Percentiles rank a stretch among this genome's conserved stretches.
Conservation (phyloP, 2,113 vertebrate genomes). For the Tetrao urogallus region DNA sequence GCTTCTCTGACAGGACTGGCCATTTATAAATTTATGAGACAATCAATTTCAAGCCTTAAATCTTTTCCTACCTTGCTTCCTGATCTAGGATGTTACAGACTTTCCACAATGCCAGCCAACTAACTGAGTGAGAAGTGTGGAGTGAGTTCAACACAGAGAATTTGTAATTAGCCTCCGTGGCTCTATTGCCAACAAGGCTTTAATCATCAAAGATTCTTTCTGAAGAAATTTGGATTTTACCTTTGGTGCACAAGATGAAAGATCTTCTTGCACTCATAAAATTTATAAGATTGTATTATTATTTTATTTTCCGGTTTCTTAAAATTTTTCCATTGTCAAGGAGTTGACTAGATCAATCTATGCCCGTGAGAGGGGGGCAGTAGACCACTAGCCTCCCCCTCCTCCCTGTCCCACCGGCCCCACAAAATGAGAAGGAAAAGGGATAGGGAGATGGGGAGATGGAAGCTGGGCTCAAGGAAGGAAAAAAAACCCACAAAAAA, state of each 20-base stretch:
- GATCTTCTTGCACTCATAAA: background rate
- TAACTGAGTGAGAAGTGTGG: rapidly evolving
- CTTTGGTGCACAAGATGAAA: background rate
- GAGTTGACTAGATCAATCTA: too few species aligned
- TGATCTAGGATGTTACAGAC: background rate
- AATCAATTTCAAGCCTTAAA: background rate
- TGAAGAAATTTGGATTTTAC: background rate
- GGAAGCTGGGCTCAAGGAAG: too few species aligned
- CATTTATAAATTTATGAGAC: background rate
- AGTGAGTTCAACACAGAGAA: background rate
- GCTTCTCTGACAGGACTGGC: background rate
- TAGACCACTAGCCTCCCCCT: too few species aligned
- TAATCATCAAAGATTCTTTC: slow-evolving; percentile 13
- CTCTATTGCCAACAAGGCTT: background rate
- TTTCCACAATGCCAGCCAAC: background rate
- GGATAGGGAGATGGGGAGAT: too few species aligned
- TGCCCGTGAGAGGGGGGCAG: too few species aligned
- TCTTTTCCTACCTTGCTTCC: background rate
- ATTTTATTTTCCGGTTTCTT: background rate
- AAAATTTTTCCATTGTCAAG: background rate
- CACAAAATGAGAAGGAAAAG: too few species aligned
- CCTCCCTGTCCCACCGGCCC: too few species aligned
- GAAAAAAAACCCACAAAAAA: too few species aligned
- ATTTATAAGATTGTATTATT: background rate
- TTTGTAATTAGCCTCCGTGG: background rate